Evolutionary conservation across 2,888 invertebrate genomes (phyloP), one percentile per base, ranked within the genome.

Genomic region (Odontocolon sp.): DNA sequence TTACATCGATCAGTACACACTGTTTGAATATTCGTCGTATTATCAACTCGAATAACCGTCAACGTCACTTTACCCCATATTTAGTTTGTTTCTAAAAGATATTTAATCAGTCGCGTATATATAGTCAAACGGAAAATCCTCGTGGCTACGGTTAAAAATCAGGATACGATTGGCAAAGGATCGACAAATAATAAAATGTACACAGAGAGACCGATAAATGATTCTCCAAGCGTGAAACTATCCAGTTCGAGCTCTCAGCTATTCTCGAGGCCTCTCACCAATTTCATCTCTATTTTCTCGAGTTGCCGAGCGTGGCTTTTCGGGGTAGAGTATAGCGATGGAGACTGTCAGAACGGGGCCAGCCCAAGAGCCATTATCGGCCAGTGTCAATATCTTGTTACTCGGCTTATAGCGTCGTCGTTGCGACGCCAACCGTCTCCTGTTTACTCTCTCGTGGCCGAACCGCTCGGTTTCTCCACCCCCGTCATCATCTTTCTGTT

Each of bases 381-480:
- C 86, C 87, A 87, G 86, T 86, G 87, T 86, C 86, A 87, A 86
- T 86, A 86, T 87, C 86, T 86, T 87, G 85, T 87, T 86, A 86
- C 87, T 67, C 67, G 77, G 76, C 78, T 80, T 86, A 85, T 82
- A 86, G 80, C 80, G 79, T 40, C 66, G 64, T 64, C 76, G 54
- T 80, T 80, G 79, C 83, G 83, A 83, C 85, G 83, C 81, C 84
- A 82, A 82, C 78, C 85, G 83, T 84, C 84, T 85, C 83, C 84
- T 86, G 84, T 86, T 86, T 86, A 86, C 86, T 84, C 84, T 85
- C 82, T 80, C 80, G 81, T 76, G 82, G 77, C 78, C 85, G 72
- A 74, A 67, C 70, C 79, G 69, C 78, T 80, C 72, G 77, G 57
- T 72, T 75, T 70, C 67, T 71, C 45, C 40, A 61, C 56, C 42